Conservation (phyloP, 2,113 vertebrate species). For the Eleginops maclovinus region DNA sequence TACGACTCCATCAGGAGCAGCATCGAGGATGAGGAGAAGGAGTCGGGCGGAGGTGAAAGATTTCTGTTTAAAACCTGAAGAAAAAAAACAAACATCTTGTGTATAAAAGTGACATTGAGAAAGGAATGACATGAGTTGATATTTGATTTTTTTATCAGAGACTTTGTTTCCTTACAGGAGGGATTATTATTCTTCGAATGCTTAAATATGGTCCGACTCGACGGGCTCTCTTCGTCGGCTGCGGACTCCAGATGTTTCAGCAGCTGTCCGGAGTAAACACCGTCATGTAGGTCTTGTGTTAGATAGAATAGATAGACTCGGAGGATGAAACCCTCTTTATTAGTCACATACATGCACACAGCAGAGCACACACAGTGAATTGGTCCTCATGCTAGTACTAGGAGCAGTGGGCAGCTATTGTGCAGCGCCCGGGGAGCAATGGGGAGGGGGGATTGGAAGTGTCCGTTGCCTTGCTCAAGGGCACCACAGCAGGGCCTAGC, state of each 20-base stretch:
- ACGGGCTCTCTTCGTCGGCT: conserved; percentile 93
- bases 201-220: conserved; percentile 89
- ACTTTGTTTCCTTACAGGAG: conserved; percentile 75
- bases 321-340: too few relatives aligned
- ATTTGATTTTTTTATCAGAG: not conserved
- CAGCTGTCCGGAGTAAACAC: conserved; percentile 99
- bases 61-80: not conserved
- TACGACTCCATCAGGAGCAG: conserved; percentile 78
- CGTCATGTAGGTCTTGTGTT: conserved; percentile 95
- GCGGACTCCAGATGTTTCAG: conserved; percentile 98
- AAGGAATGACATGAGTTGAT: not conserved
- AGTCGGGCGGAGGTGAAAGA: conserved; percentile 83
- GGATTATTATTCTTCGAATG: conserved; percentile 91
- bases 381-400: too few relatives aligned
- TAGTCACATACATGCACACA: too few relatives aligned
- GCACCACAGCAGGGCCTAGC: too few relatives aligned
- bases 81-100: too few relatives aligned
- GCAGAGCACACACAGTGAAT: too few relatives aligned
- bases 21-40: conserved; percentile 92
- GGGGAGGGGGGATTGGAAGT: too few relatives aligned
- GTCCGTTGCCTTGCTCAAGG: too few relatives aligned
- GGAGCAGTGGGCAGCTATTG: too few relatives aligned
- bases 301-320: too few relatives aligned
- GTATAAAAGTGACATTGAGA: not conserved
- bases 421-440: too few relatives aligned